phyloP scores from a whole-genome alignment of 2,888 invertebrate species.

The Protonemura montana region DNA sequence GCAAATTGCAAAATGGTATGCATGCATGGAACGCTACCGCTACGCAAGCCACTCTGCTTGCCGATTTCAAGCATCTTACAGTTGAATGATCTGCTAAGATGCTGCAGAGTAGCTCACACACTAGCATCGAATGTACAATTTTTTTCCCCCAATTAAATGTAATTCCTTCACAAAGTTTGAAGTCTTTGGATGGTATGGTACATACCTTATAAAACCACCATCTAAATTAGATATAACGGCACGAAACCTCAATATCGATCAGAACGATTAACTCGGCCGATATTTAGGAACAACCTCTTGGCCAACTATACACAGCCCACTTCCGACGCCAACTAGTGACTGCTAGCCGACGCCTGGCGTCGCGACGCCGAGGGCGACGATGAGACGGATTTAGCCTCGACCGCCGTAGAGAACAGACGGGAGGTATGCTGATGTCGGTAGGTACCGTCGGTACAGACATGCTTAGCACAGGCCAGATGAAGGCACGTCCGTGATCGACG shows the following conservation, averaged over 20 bases:
- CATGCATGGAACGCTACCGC: background rate
- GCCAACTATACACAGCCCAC: background rate
- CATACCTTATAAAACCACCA: background rate
- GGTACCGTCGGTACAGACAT: background rate
- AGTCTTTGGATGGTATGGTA: background rate
- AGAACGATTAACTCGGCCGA: background rate
- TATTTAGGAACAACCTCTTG: background rate
- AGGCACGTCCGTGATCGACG: too few species aligned
- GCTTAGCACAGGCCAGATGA: too few species aligned
- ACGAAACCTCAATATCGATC: background rate
- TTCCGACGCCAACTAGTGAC: slow-evolving; percentile 17
- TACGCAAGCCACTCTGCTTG: background rate
- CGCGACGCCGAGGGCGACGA: slow-evolving; percentile 16
- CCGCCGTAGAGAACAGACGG: background rate
- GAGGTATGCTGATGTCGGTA: background rate
- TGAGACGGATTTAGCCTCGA: slow-evolving; percentile 31
- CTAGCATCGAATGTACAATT: background rate
- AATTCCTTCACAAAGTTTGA: too few species aligned
- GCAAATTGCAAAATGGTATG: background rate
- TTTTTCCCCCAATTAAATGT: too few species aligned
- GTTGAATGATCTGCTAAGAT: background rate
- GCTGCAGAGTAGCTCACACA: background rate
- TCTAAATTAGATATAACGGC: background rate
- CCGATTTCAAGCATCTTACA: background rate
- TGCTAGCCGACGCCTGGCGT: slow-evolving; percentile 27